These are phyloP conservation scores for Diphyllodes magnificus DNA, from an alignment of 2,113 vertebrate genomes.

Conservation along the genomic window DNA sequence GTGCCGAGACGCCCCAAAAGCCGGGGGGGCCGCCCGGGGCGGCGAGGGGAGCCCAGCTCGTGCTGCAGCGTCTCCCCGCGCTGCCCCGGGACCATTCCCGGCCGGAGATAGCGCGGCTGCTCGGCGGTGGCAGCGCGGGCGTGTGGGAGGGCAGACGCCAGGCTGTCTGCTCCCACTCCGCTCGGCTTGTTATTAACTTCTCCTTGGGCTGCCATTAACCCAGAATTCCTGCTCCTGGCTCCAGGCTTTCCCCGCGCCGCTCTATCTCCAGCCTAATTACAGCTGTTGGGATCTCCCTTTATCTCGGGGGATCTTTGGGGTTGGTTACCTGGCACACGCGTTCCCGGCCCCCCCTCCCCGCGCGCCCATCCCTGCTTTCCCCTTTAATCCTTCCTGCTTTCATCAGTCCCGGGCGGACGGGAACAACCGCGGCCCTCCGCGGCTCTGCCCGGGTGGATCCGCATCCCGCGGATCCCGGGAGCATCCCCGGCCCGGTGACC, in stretches of 20 bases:
- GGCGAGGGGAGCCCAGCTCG: neutral
- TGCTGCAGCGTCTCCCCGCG: neutral
- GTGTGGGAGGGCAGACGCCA: conserved; percentile 71
- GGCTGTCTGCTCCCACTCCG: conserved; percentile 62
- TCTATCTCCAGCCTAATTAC: conserved; percentile 64
- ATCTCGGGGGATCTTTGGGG: conserved; percentile 40
- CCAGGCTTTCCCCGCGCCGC: conserved; percentile 47
- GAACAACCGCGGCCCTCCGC: neutral
- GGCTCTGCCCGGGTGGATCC: rapidly evolving
- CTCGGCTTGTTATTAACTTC: conserved; percentile 70
- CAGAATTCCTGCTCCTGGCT: conserved; percentile 62
- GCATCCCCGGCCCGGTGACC: neutral
- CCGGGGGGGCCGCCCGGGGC: rapidly evolving
- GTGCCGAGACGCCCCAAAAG: neutral
- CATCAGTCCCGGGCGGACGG: neutral
- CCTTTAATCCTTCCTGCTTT: conserved; percentile 8
- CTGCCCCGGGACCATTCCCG: neutral
- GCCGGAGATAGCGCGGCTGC: neutral
- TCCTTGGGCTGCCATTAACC: conserved; percentile 62
- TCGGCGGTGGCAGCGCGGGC: conserved; percentile 21
- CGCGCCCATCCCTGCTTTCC: neutral
- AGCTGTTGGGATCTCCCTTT: conserved; percentile 63
- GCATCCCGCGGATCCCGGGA: neutral
- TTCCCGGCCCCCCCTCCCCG: neutral
- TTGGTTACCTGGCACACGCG: conserved; percentile 54